These are phyloP conservation scores for Passer domesticus DNA, from an alignment of 2,113 vertebrate genomes.

Conservation along the genomic window DNA sequence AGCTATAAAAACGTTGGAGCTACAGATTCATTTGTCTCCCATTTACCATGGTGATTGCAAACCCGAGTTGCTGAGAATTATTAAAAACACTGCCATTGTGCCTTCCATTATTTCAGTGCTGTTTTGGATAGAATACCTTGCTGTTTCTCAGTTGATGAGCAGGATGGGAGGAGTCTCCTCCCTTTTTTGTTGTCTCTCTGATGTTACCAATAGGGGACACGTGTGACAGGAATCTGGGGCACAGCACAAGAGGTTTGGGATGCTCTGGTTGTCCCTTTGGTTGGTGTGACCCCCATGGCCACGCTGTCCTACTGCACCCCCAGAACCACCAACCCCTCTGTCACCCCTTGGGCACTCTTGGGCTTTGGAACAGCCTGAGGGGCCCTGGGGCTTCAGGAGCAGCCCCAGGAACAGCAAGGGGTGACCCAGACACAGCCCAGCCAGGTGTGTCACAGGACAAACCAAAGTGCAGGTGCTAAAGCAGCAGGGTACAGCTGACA, in stretches of 20 bases:
- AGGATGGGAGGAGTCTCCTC: background rate
- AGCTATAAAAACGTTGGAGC: background rate
- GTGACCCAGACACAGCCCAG: background rate
- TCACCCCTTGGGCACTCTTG: rapidly evolving
- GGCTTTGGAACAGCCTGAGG: rapidly evolving
- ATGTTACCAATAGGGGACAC: background rate
- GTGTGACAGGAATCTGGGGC: background rate
- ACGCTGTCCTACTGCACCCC: background rate
- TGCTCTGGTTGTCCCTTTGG: background rate
- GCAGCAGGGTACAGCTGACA: rapidly evolving
- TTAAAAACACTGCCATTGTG: rapidly evolving
- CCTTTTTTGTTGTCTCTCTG: background rate
- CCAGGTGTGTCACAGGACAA: background rate
- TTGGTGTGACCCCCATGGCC: background rate
- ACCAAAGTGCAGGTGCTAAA: background rate
- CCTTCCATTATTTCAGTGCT: background rate
- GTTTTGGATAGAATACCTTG: background rate
- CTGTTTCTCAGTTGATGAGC: background rate
- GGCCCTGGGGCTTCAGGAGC: rapidly evolving
- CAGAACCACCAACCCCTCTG: background rate
- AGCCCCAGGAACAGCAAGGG: background rate
- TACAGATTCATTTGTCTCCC: rapidly evolving
- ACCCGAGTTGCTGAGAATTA: background rate
- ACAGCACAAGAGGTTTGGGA: background rate
- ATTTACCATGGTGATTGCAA: background rate